A percentile compares a stretch with the other conserved stretches of the same genome.
These are phyloP conservation scores for Collichthys lucidus DNA, from an alignment of 2,113 vertebrate genomes.

Conservation along the genomic window DNA sequence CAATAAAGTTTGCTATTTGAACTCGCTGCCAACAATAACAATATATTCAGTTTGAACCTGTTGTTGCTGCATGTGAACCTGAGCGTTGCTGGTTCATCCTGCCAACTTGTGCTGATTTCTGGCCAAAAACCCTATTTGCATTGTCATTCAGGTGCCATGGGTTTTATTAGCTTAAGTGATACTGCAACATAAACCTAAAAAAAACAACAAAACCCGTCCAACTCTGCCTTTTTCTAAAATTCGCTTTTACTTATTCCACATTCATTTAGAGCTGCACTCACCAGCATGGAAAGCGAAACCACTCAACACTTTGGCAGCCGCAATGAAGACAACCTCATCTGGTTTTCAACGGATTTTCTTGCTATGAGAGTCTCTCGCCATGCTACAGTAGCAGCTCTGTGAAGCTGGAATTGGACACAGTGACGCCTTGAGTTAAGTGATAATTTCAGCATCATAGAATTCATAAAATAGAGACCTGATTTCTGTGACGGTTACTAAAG, in stretches of 20 bases:
- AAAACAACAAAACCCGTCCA: conserved; percentile 12
- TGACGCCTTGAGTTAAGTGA: no score
- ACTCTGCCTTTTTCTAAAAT: not conserved
- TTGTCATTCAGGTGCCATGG: conserved; percentile 44
- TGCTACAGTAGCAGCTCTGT: not conserved
- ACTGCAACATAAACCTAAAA: conserved; percentile 22
- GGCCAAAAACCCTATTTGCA: conserved; percentile 36
- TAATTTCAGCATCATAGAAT: no score
- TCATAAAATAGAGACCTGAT: no score
- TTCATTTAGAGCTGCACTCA: conserved; percentile 12
- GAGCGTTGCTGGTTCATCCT: not conserved
- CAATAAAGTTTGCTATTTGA: not conserved
- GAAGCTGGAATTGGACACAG: no score
- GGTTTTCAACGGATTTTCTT: not conserved
- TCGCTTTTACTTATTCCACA: not conserved
- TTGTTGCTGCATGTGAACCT: conserved; percentile 26
- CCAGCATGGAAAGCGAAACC: not conserved
- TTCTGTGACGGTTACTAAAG: no score
- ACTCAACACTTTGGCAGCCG: conserved; percentile 21
- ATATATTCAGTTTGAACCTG: conserved; percentile 13
- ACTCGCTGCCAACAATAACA: conserved; percentile 38
- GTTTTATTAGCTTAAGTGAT: conserved; percentile 52
- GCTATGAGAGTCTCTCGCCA: not conserved
- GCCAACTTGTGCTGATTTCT: conserved; percentile 27
- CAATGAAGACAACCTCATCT: not conserved